phyloP scores from a whole-genome alignment of 2,113 vertebrate genomes.

The Bolborhynchus lineola region DNA sequence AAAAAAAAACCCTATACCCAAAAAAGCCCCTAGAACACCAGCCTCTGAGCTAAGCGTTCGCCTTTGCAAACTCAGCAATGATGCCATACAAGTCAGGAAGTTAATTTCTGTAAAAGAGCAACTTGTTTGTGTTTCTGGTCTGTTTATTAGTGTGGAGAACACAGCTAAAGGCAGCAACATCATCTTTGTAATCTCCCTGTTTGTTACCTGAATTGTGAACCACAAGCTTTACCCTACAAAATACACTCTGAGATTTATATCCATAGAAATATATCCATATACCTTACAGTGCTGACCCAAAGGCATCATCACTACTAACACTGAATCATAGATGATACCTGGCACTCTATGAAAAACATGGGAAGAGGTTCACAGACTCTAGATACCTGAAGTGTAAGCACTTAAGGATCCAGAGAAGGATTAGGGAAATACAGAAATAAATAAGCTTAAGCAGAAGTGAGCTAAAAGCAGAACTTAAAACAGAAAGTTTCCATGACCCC shows the following conservation, averaged over 20 bases:
- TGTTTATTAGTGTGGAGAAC: background rate
- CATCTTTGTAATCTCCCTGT: background rate
- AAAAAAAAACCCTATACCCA: background rate
- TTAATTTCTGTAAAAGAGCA: background rate
- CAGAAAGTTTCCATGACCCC: background rate
- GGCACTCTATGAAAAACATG: background rate
- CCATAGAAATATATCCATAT: background rate
- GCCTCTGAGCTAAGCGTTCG: background rate
- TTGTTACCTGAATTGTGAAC: background rate
- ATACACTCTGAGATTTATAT: background rate
- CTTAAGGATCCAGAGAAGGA: background rate
- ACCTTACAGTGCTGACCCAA: background rate
- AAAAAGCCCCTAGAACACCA: background rate
- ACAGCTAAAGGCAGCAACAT: background rate
- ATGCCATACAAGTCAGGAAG: background rate
- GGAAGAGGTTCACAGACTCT: background rate
- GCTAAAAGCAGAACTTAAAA: constrained; percentile 40
- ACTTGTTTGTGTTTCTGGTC: background rate
- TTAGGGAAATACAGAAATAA: constrained; percentile 20
- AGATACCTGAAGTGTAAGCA: background rate
- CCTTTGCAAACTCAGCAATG: background rate
- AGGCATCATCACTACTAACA: background rate
- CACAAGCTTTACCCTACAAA: background rate
- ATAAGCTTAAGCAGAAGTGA: constrained; percentile 35
- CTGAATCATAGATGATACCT: background rate